Evolutionary conservation across 2,113 vertebrate genomes (phyloP).

Genomic region (Neomonachus schauinslandi): DNA sequence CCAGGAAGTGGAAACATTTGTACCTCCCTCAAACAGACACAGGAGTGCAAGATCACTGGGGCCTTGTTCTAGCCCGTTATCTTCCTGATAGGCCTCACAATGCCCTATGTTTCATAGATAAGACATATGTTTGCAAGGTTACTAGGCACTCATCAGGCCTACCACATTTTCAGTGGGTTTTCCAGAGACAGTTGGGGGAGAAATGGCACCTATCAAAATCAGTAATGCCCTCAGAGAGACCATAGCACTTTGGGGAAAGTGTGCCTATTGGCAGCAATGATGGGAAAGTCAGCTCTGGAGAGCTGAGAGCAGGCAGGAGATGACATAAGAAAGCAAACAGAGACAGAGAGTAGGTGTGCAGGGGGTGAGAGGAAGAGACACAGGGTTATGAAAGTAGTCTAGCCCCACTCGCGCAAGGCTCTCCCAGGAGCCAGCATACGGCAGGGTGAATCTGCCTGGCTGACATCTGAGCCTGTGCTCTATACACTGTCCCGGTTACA

Average conservation of each 20-base stretch:
- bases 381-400: not conserved
- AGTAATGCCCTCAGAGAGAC: not conserved
- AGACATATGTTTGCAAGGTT: not conserved
- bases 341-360: not conserved
- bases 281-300: not conserved
- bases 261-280: not conserved
- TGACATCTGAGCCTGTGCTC: not conserved
- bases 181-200: not conserved
- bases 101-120: not conserved
- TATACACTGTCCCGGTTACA: not conserved
- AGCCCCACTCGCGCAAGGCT: not conserved
- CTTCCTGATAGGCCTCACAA: not conserved
- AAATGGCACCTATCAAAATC: not conserved
- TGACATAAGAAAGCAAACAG: not conserved
- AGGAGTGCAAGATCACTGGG: not conserved
- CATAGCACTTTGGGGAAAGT: not conserved
- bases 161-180: not conserved
- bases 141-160: not conserved
- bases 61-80: slow-evolving; percentile 20
- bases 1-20: slow-evolving; percentile 52
- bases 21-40: slow-evolving; percentile 26
- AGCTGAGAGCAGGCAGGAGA: not conserved
- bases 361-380: not conserved
- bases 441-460: not conserved
- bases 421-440: not conserved